Conservation (phyloP, 2,113 vertebrate species). For the Callionymus lyra region DNA sequence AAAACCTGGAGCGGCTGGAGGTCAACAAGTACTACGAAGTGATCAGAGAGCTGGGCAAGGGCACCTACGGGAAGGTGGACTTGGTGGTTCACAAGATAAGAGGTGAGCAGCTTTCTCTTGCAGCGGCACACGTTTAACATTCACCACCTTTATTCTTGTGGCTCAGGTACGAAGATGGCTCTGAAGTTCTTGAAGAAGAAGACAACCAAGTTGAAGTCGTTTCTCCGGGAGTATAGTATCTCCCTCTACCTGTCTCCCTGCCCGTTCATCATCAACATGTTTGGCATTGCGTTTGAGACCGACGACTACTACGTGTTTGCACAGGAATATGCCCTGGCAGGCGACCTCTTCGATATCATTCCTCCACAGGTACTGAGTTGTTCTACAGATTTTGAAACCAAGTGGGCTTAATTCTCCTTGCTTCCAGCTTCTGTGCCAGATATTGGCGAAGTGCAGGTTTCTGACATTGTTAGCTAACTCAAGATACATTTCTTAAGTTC, state of each 20-base stretch:
- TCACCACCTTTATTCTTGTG: not conserved
- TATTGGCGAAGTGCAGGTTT: too few species aligned
- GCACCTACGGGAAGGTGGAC: conserved; percentile 74
- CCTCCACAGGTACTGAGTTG: conserved; percentile 68
- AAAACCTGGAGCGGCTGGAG: conserved; percentile 68
- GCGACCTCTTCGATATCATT: conserved; percentile 79
- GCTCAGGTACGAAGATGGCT: conserved; percentile 74
- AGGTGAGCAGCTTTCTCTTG: conserved; percentile 47
- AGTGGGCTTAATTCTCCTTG: too few species aligned
- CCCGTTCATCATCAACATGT: conserved; percentile 79
- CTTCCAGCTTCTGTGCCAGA: too few species aligned
- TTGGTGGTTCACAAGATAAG: conserved; percentile 70
- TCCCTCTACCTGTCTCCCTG: conserved; percentile 74
- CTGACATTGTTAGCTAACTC: too few species aligned
- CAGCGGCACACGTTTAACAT: not conserved
- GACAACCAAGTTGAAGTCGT: conserved; percentile 76
- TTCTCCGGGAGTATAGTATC: conserved; percentile 76
- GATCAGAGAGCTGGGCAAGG: conserved; percentile 71
- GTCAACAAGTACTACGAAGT: conserved; percentile 72
- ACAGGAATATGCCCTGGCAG: conserved; percentile 75
- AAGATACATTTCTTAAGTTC: too few species aligned
- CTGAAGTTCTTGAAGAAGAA: conserved; percentile 80
- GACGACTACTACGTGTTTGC: conserved; percentile 77
- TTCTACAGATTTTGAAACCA: too few species aligned
- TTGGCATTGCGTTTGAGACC: conserved; percentile 74